Conservation (phyloP, 2,113 vertebrate genomes). For the Donacobius atricapilla region DNA sequence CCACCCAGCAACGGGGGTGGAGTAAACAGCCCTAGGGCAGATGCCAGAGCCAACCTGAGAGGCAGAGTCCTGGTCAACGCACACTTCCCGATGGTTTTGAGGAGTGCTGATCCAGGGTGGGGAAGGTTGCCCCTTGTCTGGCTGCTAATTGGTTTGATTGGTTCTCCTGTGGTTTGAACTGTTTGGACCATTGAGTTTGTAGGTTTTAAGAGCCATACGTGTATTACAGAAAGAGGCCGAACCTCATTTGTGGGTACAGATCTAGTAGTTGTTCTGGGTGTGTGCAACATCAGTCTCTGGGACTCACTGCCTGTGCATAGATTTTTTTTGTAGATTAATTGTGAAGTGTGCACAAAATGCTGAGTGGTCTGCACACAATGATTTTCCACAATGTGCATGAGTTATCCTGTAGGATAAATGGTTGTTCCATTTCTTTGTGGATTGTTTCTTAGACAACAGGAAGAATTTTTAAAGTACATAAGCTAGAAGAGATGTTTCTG, state of each 20-base stretch:
- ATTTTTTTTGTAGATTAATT: background rate
- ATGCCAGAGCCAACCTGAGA: background rate
- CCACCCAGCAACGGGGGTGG: background rate
- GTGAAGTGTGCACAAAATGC: background rate
- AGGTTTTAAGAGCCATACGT: background rate
- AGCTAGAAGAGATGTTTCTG: background rate
- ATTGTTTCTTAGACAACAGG: background rate
- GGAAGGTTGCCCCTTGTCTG: background rate
- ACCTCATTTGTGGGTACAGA: background rate
- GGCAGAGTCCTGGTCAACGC: background rate
- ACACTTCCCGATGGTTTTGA: background rate
- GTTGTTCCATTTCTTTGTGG: background rate
- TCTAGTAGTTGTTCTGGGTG: background rate
- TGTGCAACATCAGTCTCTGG: background rate
- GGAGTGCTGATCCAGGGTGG: background rate
- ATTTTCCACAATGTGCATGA: background rate
- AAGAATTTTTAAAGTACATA: background rate
- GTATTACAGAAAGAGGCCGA: background rate
- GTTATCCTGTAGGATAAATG: background rate
- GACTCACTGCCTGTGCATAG: background rate
- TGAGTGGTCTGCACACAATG: background rate
- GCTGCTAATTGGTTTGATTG: background rate
- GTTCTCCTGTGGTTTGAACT: background rate
- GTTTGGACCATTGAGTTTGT: background rate
- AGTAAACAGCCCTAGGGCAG: background rate